A percentile compares a stretch with the other conserved stretches of the same genome.
Conservation (phyloP, 1,140 invertebrate species). For the Homalodisca vitripennis region DNA sequence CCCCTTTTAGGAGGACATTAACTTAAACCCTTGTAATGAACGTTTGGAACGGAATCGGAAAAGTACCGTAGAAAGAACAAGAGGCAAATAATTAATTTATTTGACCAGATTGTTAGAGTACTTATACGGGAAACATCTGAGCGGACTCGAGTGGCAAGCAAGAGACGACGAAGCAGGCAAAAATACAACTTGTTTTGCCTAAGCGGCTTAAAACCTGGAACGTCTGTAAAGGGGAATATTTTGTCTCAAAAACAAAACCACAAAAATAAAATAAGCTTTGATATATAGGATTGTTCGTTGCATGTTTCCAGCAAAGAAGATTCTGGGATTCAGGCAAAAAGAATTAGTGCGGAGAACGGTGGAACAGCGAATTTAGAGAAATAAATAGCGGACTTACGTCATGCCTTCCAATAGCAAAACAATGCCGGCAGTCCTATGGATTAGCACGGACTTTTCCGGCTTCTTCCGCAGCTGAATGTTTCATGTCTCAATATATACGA, state of each 20-base stretch:
- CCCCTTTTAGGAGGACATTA: too few relatives aligned
- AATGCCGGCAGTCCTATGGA: background rate
- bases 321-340: constrained; percentile 30
- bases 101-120: background rate
- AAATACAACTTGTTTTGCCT: constrained; percentile 33
- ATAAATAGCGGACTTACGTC: constrained; percentile 22
- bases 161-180: constrained; percentile 12
- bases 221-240: constrained; percentile 24
- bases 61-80: too few relatives aligned
- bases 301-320: constrained; percentile 31
- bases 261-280: constrained; percentile 36
- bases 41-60: too few relatives aligned
- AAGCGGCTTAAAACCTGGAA: constrained; percentile 32
- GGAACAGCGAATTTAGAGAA: constrained; percentile 12
- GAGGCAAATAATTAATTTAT: constrained; percentile 3
- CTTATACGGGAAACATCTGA: background rate
- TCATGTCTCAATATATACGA: too few relatives aligned
- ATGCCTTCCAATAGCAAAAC: constrained; percentile 19
- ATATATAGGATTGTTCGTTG: constrained; percentile 33
- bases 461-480: background rate
- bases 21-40: too few relatives aligned
- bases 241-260: constrained; percentile 35
- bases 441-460: background rate
- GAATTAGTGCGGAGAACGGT: constrained; percentile 28
- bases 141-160: background rate